A percentile compares a stretch with the other conserved stretches of the same genome.
These are phyloP conservation scores for Mantis religiosa DNA, from an alignment of 2,888 invertebrate genomes.

Conservation along the genomic window DNA sequence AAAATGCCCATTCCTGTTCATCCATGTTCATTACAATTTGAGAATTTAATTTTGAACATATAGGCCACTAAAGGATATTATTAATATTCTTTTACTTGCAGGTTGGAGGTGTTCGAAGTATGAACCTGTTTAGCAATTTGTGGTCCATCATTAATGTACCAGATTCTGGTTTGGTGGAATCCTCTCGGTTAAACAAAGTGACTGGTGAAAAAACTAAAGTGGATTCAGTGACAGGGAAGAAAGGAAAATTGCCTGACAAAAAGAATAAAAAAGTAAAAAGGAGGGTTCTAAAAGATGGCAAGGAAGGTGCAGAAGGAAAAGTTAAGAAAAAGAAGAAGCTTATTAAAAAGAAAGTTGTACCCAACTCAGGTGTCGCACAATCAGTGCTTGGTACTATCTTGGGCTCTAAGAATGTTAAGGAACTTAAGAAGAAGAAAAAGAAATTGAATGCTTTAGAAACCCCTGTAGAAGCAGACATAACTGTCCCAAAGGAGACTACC, in stretches of 20 bases:
- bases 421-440: background rate
- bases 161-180: background rate
- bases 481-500: background rate
- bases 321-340: conserved; percentile 8
- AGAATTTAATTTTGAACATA: background rate
- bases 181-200: background rate
- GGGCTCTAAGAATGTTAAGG: background rate
- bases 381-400: background rate
- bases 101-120: conserved; percentile 9
- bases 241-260: background rate
- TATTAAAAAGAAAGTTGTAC: background rate
- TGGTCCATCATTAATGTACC: conserved; percentile 12
- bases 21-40: background rate
- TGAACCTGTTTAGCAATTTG: conserved; percentile 17
- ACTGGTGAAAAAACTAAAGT: background rate
- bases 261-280: conserved; percentile 8
- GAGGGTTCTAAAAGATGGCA: background rate
- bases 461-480: background rate
- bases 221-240: background rate
- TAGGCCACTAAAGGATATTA: no score
- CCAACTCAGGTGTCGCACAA: background rate
- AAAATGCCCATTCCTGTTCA: no score
- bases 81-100: background rate
- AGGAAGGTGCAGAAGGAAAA: background rate
- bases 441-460: background rate